Evolutionary conservation across 2,888 invertebrate species (phyloP).

Genomic region (Apotomis turbidana): DNA sequence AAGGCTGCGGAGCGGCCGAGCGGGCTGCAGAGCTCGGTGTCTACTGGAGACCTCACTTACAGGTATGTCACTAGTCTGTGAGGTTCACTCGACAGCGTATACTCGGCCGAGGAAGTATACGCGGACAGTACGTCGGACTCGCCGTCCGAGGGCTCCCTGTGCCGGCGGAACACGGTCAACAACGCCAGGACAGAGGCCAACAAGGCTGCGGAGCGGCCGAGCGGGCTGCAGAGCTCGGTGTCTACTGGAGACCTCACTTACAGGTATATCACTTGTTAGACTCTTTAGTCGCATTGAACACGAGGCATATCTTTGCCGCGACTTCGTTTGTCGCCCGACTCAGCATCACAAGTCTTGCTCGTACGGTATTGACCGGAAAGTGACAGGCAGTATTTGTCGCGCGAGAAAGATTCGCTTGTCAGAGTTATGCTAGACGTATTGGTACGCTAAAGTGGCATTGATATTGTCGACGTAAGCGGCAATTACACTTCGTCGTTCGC

Average conservation of each 20-base stretch:
- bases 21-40: constrained; percentile 66
- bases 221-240: constrained; percentile 64
- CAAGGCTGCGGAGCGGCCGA: constrained; percentile 43
- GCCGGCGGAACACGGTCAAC: constrained; percentile 61
- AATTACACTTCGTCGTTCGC: too few relatives aligned
- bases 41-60: constrained; percentile 70
- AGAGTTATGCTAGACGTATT: too few relatives aligned
- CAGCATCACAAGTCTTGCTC: too few relatives aligned
- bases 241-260: constrained; percentile 72
- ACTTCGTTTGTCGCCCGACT: too few relatives aligned
- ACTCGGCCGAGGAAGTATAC: constrained; percentile 86
- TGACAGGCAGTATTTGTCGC: too few relatives aligned
- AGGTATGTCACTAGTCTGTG: constrained; percentile 39
- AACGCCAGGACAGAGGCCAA: constrained; percentile 38
- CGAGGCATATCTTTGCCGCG: too few relatives aligned
- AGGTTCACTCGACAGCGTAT: constrained; percentile 86
- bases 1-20: constrained; percentile 44
- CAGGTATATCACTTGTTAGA: constrained; percentile 61
- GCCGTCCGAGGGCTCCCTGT: constrained; percentile 56
- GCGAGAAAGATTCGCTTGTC: too few relatives aligned
- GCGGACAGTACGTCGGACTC: constrained; percentile 75
- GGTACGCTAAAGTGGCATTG: too few relatives aligned
- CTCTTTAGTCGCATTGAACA: too few relatives aligned
- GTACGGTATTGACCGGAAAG: too few relatives aligned
- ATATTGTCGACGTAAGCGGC: too few relatives aligned